Percentiles rank a stretch among this genome's conserved stretches.
Evolutionary conservation across 2,797 vertebrate species (phyloP).

Genomic region (Pantherophis alleghaniensis): DNA sequence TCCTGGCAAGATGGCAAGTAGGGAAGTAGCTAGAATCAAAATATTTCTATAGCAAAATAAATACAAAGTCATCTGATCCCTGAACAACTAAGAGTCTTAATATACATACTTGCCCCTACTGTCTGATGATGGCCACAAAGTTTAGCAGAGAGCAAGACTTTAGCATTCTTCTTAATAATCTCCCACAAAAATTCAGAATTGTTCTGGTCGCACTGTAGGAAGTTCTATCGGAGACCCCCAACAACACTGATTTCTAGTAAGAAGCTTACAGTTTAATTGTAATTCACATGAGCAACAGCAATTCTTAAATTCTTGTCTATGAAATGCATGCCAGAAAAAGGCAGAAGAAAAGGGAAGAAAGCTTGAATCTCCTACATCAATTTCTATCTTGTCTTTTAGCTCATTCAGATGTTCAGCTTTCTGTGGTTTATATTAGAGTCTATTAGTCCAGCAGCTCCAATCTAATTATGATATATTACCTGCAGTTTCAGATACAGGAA

Average conservation of each 20-base stretch:
- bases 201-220: background rate
- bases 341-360: background rate
- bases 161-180: background rate
- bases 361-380: background rate
- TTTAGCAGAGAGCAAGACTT: background rate
- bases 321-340: background rate
- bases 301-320: background rate
- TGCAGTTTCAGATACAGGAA: background rate
- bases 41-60: background rate
- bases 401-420: slow-evolving; percentile 4
- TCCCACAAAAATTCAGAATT: background rate
- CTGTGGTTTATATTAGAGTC: slow-evolving; percentile 12
- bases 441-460: background rate
- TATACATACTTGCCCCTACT: background rate
- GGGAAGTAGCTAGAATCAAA: background rate
- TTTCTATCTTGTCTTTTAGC: background rate
- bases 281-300: background rate
- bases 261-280: background rate
- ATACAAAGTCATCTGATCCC: background rate
- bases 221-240: background rate
- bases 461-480: slow-evolving; percentile 32
- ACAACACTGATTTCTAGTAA: background rate
- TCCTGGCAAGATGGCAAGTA: too few relatives aligned
- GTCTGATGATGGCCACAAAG: background rate
- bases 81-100: background rate